Conservation (phyloP, 1,140 invertebrate genomes). For the Nasonia longicornis region DNA sequence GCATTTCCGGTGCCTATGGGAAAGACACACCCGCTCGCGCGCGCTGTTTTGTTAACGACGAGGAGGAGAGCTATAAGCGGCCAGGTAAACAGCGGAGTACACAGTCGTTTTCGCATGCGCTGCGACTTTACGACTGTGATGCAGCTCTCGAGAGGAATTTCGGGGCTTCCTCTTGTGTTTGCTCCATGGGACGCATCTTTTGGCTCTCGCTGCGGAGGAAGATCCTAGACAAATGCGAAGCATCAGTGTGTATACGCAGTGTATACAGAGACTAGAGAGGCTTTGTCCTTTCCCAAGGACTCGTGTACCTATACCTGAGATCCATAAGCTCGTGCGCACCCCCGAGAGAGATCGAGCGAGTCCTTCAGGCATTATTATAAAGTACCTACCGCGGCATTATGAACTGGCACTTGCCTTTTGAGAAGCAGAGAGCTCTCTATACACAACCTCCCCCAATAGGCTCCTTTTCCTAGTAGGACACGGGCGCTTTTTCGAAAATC, state of each 20-base stretch:
- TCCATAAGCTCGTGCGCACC: background rate
- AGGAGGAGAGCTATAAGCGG: slow-evolving; percentile 45
- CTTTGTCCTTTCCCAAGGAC: slow-evolving; percentile 31
- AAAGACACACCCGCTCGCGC: background rate
- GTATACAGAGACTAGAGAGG: background rate
- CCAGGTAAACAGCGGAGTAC: slow-evolving; percentile 48
- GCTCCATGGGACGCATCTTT: background rate
- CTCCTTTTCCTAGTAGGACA: slow-evolving; percentile 27
- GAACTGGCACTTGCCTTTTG: slow-evolving; percentile 11
- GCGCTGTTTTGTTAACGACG: slow-evolving; percentile 48
- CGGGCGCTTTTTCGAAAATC: slow-evolving; percentile 16
- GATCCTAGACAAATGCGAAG: slow-evolving; percentile 13
- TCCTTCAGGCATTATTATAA: slow-evolving; percentile 34
- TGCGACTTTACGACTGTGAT: slow-evolving; percentile 5
- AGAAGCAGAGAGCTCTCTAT: background rate
- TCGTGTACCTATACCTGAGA: slow-evolving; percentile 28
- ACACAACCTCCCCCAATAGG: background rate
- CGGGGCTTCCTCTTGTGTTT: background rate
- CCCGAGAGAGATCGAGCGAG: background rate
- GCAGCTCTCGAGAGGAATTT: slow-evolving; percentile 35
- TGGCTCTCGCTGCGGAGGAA: background rate
- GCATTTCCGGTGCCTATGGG: background rate
- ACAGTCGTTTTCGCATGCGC: slow-evolving; percentile 3
- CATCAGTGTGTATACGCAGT: slow-evolving; percentile 10
- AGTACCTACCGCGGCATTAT: slow-evolving; percentile 33